These are phyloP conservation scores for Crematogaster levior DNA, from an alignment of 2,888 invertebrate species.

Conservation along the genomic window DNA sequence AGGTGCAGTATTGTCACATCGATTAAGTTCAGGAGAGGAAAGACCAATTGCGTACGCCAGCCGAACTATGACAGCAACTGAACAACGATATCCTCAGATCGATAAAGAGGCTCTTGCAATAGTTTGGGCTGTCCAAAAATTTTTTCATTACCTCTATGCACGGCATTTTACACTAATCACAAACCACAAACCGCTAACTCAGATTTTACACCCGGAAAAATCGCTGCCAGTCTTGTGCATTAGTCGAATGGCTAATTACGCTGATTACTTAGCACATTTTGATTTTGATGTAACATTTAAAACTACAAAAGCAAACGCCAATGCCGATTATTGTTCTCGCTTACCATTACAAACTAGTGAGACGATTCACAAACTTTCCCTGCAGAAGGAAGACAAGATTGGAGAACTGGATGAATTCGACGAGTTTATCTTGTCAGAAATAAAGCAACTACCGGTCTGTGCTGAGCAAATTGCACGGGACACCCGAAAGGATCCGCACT, in stretches of 20 bases:
- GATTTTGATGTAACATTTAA: neutral
- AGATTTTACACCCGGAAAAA: neutral
- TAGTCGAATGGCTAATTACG: constrained; percentile 13
- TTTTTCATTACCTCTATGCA: neutral
- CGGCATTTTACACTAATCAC: neutral
- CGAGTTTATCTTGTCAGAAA: too few relatives aligned
- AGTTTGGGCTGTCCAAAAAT: neutral
- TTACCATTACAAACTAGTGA: too few relatives aligned
- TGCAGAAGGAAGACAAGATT: too few relatives aligned
- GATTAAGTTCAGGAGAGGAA: rapidly evolving
- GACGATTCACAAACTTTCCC: too few relatives aligned
- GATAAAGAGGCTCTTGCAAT: neutral
- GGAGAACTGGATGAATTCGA: too few relatives aligned
- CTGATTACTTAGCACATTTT: neutral
- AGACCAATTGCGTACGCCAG: neutral
- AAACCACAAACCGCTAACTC: neutral
- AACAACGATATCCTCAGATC: neutral
- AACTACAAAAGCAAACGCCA: neutral
- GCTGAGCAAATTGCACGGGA: neutral
- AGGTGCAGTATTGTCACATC: neutral
- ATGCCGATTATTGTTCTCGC: constrained; percentile 9
- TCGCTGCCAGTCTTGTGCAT: neutral
- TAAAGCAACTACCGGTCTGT: neutral
- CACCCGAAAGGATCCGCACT: neutral
- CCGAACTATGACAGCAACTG: neutral